A percentile compares a stretch with the other conserved stretches of the same genome.
Conservation (phyloP, 1,140 invertebrate genomes). For the Popillia japonica region DNA sequence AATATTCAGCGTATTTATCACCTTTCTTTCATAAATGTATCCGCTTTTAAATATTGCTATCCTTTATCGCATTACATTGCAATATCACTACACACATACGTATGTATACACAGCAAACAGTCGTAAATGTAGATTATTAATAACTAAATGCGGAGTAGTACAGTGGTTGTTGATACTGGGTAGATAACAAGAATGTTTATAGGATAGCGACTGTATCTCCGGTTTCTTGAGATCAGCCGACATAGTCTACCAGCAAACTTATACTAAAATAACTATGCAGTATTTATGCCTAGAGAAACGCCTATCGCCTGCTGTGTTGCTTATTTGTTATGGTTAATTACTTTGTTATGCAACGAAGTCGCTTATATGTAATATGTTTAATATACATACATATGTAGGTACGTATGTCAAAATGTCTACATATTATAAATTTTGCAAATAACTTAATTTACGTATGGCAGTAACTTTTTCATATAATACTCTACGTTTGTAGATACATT, state of each 20-base stretch:
- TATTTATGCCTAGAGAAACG: background rate
- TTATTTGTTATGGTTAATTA: background rate
- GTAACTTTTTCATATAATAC: too few species aligned
- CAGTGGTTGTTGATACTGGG: background rate
- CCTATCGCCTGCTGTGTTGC: background rate
- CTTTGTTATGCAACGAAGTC: background rate
- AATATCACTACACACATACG: background rate
- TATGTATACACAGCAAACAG: background rate
- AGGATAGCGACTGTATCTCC: background rate
- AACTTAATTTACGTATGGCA: too few species aligned
- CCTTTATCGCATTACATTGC: background rate
- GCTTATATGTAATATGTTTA: background rate
- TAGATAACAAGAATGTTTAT: conserved; percentile 15
- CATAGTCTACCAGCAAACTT: background rate
- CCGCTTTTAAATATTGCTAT: background rate
- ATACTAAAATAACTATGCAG: background rate
- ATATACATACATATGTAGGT: too few species aligned
- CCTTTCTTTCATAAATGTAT: background rate
- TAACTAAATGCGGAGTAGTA: conserved; percentile 1
- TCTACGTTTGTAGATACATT: too few species aligned
- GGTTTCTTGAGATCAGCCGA: background rate
- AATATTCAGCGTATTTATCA: background rate
- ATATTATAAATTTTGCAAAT: too few species aligned
- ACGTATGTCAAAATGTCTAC: too few species aligned
- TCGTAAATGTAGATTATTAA: background rate